phyloP scores from a whole-genome alignment of 2,797 vertebrate species.

The Halcyon chelicuti region DNA sequence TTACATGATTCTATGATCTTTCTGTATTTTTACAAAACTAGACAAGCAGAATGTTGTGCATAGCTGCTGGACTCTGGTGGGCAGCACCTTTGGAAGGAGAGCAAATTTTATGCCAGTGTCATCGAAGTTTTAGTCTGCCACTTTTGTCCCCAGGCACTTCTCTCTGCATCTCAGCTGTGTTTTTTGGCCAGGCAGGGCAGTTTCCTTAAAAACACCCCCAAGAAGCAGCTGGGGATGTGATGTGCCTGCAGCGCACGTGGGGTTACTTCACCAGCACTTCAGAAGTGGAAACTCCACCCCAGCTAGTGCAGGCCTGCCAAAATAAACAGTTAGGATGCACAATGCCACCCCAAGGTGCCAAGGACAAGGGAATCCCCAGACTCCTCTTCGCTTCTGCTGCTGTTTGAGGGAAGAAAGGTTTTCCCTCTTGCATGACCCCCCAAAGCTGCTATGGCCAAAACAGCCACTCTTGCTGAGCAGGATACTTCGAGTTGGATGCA shows the following conservation, averaged over 20 bases:
- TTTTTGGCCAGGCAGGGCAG: not conserved
- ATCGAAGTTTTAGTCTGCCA: accelerated
- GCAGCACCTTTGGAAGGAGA: not conserved
- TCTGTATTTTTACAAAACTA: not conserved
- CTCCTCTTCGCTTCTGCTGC: not conserved
- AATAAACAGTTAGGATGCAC: not conserved
- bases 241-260: not conserved
- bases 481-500: not conserved
- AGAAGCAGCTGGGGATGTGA: not conserved
- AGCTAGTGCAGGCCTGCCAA: not conserved
- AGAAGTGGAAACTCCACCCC: not conserved
- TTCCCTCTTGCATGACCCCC: accelerated
- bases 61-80: accelerated
- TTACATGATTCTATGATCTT: not conserved
- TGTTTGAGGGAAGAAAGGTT: not conserved
- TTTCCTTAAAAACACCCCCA: not conserved
- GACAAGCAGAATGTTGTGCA: not conserved
- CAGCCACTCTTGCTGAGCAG: not conserved
- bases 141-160: not conserved
- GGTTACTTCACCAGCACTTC: not conserved
- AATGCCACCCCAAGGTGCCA: not conserved
- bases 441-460: no score
- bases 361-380: not conserved
- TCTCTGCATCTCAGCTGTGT: not conserved
- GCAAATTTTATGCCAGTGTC: accelerated